phyloP scores from a whole-genome alignment of 2,888 invertebrate genomes.

The Podabrus alpinus region DNA sequence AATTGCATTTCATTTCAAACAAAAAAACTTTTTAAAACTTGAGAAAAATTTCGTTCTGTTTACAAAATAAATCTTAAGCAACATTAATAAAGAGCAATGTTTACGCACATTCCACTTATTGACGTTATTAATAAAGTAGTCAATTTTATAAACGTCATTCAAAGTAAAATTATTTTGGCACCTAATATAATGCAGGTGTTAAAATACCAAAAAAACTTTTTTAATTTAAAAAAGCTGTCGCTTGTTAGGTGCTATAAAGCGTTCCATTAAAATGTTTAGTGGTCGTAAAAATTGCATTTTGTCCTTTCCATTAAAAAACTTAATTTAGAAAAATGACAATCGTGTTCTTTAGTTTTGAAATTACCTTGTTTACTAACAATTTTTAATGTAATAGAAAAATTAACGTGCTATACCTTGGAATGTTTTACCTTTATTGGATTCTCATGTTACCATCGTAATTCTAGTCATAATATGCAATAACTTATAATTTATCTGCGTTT shows the following conservation, averaged over 20 bases:
- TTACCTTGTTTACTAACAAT: background rate
- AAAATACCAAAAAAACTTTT: background rate
- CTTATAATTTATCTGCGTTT: background rate
- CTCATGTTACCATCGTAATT: background rate
- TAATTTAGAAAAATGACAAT: background rate
- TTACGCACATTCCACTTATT: conserved; percentile 1
- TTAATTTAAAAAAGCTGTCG: background rate
- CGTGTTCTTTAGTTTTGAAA: background rate
- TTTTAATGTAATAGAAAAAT: background rate
- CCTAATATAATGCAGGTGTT: background rate
- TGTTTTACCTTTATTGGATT: background rate
- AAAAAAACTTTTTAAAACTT: background rate
- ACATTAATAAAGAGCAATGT: background rate
- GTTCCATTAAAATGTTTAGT: background rate
- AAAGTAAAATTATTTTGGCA: background rate
- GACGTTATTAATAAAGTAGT: background rate
- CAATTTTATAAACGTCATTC: background rate
- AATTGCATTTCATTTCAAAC: background rate
- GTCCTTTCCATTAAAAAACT: background rate
- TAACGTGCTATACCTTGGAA: background rate
- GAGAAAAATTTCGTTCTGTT: background rate
- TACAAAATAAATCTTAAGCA: background rate
- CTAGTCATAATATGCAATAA: background rate
- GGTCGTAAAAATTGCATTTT: background rate
- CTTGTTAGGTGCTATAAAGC: background rate